Percentiles rank a stretch among this genome's conserved stretches.
These are phyloP conservation scores for Heliangelus exortis DNA, from an alignment of 2,797 vertebrate species.

Conservation along the genomic window DNA sequence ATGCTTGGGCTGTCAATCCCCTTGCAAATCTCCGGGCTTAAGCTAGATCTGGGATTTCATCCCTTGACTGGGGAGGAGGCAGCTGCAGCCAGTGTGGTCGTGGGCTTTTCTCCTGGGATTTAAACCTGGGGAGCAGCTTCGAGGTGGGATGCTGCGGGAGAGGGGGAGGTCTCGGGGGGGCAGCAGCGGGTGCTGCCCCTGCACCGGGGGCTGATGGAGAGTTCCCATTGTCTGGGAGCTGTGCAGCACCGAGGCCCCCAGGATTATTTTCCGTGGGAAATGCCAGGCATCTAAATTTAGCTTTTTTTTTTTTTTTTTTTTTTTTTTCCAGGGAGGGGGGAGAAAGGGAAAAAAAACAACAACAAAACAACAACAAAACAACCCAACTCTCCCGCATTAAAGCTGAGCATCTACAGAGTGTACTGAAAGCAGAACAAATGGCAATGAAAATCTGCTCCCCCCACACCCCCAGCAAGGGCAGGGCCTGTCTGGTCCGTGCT, in stretches of 20 bases:
- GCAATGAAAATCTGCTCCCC: background rate
- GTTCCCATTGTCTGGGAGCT: background rate
- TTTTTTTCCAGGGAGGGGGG: too few species aligned
- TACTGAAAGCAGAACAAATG: background rate
- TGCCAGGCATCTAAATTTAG: background rate
- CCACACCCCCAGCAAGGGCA: background rate
- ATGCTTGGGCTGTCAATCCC: background rate
- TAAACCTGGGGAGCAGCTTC: background rate
- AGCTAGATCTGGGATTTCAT: background rate
- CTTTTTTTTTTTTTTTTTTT: background rate
- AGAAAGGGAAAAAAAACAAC: fast-evolving
- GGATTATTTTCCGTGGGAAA: background rate
- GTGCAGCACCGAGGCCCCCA: fast-evolving
- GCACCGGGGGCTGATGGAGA: background rate
- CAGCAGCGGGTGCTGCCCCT: background rate
- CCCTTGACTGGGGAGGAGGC: background rate
- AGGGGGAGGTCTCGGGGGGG: fast-evolving
- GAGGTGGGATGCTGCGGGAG: background rate
- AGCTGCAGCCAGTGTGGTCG: background rate
- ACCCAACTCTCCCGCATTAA: background rate
- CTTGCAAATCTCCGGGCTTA: background rate
- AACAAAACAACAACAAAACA: too few species aligned
- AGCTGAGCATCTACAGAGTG: background rate
- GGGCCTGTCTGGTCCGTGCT: background rate
- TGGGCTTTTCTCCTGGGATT: background rate